Evolutionary conservation across 1,140 invertebrate species (phyloP).

Genomic region (Pectinophora gossypiella): DNA sequence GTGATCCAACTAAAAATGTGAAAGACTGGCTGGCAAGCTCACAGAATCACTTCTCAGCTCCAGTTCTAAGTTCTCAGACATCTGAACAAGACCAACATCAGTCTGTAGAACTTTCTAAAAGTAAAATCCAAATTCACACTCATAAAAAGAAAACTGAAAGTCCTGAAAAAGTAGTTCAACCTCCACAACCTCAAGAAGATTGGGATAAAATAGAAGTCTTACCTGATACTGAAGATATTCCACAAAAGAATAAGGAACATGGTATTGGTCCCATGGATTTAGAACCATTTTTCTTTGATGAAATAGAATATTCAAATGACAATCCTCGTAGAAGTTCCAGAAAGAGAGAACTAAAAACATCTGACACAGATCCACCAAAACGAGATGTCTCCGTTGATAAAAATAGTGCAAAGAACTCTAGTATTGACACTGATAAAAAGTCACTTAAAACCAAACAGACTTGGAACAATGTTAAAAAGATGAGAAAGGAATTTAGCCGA

Average conservation of each 20-base stretch:
- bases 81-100: constrained; percentile 30
- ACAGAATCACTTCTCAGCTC: constrained; percentile 57
- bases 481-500: constrained; percentile 62
- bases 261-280: constrained; percentile 40
- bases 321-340: constrained; percentile 56
- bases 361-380: constrained; percentile 10
- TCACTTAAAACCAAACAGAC: constrained; percentile 38
- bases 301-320: constrained; percentile 34
- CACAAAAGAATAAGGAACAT: constrained; percentile 35
- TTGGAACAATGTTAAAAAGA: constrained; percentile 59
- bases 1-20: constrained; percentile 48
- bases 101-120: constrained; percentile 27
- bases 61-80: constrained; percentile 28
- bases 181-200: constrained; percentile 42
- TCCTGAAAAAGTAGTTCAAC: constrained; percentile 26
- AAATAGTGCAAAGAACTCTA: constrained; percentile 26
- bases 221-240: constrained; percentile 31
- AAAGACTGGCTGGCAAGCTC: constrained; percentile 54
- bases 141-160: constrained; percentile 24
- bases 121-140: constrained; percentile 43
- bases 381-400: constrained; percentile 23
- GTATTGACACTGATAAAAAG: constrained; percentile 29
- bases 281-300: constrained; percentile 35
- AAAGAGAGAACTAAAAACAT: constrained; percentile 39
- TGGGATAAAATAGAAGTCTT: constrained; percentile 64